A percentile compares a stretch with the other conserved stretches of the same genome.
Conservation (phyloP, 2,797 vertebrate genomes). For the Pantherophis vulpinus region DNA sequence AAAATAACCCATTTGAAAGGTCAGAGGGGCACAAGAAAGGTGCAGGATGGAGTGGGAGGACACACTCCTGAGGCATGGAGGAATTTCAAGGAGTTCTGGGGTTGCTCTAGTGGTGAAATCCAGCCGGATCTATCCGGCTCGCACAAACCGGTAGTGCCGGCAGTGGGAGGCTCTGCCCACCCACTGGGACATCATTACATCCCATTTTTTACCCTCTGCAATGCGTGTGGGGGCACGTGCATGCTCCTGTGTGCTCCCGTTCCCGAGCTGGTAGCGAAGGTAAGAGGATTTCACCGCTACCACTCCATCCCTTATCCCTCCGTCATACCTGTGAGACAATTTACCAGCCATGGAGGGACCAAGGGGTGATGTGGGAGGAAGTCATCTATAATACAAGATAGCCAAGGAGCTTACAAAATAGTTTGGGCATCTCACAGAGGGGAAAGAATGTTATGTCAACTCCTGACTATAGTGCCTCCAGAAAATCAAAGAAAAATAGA, state of each 20-base stretch:
- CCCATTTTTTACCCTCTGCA: no score
- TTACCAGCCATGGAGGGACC: neutral
- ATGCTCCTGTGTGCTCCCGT: no score
- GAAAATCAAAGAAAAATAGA: neutral
- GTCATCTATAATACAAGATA: neutral
- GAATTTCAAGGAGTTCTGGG: neutral
- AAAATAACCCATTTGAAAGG: neutral
- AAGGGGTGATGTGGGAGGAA: neutral
- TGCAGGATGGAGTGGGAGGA: neutral
- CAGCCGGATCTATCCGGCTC: no score
- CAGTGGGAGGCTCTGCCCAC: no score
- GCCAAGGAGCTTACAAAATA: neutral
- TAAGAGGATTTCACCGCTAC: neutral
- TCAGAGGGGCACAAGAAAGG: neutral
- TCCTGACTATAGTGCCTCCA: neutral
- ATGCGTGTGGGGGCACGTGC: no score
- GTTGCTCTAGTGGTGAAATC: neutral
- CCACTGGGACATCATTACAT: no score
- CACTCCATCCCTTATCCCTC: neutral
- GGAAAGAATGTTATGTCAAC: neutral
- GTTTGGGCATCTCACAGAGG: neutral
- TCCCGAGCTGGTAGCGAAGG: no score
- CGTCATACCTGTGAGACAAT: neutral
- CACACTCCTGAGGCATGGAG: neutral
- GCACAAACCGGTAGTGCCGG: no score